These are phyloP conservation scores for Mirounga angustirostris DNA, from an alignment of 2,113 vertebrate species.

Conservation along the genomic window DNA sequence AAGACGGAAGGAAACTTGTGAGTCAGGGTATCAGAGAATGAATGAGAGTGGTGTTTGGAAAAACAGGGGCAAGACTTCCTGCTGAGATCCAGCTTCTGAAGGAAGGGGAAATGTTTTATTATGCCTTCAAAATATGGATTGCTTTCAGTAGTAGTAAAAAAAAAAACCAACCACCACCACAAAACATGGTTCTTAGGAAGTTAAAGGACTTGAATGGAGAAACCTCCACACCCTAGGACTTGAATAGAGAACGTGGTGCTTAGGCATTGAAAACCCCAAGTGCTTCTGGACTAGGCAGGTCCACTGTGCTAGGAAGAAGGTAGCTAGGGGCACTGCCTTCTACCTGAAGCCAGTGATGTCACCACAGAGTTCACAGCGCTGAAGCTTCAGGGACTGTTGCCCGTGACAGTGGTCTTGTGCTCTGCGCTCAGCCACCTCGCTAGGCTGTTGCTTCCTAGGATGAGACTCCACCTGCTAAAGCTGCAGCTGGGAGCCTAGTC, in stretches of 20 bases:
- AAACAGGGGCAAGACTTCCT: slow-evolving; percentile 34
- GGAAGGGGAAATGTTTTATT: neutral
- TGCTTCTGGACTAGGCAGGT: neutral
- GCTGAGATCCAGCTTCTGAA: neutral
- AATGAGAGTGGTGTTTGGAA: neutral
- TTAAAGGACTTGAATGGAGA: neutral
- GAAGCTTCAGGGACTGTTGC: neutral
- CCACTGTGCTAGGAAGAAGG: neutral
- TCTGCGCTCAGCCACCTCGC: neutral
- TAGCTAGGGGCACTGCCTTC: neutral
- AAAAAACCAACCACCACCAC: neutral
- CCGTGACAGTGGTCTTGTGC: neutral
- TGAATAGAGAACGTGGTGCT: neutral
- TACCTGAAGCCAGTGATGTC: neutral
- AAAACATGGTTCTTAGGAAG: slow-evolving; percentile 38
- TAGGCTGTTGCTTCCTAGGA: neutral
- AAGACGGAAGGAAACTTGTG: slow-evolving; percentile 24
- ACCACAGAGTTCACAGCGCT: neutral
- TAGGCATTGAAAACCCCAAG: neutral
- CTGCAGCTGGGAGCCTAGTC: neutral
- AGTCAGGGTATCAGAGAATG: neutral
- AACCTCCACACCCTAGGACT: neutral
- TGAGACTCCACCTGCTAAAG: neutral
- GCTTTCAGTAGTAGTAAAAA: neutral
- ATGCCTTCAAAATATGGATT: slow-evolving; percentile 15